Conservation (phyloP, 2,797 vertebrate genomes). For the Antrozous pallidus region DNA sequence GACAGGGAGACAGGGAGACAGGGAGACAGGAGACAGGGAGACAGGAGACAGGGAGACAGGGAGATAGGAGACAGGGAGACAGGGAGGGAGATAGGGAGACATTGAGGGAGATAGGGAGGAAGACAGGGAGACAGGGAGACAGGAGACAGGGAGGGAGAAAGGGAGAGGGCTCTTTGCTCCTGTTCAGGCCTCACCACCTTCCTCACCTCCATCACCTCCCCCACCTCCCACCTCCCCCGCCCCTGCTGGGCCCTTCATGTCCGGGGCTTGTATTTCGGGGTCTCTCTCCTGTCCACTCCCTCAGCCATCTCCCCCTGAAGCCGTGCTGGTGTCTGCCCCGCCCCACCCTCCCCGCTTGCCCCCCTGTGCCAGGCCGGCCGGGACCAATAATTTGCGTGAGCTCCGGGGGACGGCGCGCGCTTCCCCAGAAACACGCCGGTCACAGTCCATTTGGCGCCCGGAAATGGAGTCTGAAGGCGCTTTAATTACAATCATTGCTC, state of each 20-base stretch:
- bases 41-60: too few species aligned
- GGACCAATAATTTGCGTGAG: neutral
- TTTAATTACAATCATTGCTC: constrained; percentile 55
- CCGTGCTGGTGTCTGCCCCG: neutral
- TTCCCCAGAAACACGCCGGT: constrained; percentile 56
- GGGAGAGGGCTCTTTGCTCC: neutral
- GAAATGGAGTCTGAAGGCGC: constrained; percentile 43
- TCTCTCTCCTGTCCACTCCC: neutral
- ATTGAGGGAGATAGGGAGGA: too few species aligned
- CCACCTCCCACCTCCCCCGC: neutral
- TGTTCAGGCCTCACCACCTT: neutral
- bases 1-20: too few species aligned
- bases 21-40: too few species aligned
- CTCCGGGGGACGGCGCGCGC: neutral
- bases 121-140: too few species aligned
- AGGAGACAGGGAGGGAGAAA: too few species aligned
- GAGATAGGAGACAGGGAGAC: too few species aligned
- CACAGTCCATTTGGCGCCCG: constrained; percentile 54
- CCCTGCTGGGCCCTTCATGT: neutral
- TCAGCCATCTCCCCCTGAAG: neutral
- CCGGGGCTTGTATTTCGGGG: neutral
- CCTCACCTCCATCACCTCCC: neutral
- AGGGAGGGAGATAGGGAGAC: too few species aligned
- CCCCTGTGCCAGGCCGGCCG: too few species aligned
- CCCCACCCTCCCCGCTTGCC: too few species aligned